phyloP scores from a whole-genome alignment of 2,888 invertebrate species.

The Pachycephus smyrnensis region DNA sequence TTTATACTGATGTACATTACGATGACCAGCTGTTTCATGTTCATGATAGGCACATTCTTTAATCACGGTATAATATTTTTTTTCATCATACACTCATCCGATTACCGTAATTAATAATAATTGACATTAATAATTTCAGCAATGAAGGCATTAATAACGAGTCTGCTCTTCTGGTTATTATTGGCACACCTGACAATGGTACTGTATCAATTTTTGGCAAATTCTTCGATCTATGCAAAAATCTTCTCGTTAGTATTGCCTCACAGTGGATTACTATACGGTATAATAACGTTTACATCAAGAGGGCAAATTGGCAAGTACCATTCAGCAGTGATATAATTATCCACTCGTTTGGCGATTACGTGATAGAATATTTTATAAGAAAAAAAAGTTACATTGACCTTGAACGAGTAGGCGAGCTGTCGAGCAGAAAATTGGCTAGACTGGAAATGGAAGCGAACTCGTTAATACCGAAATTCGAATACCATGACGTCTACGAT shows the following conservation, averaged over 20 bases:
- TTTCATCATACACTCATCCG: background rate
- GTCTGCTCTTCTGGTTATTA: conserved; percentile 32
- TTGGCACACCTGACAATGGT: conserved; percentile 31
- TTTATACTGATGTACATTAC: conserved; percentile 30
- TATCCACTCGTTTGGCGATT: background rate
- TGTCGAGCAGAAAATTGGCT: background rate
- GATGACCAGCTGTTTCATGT: conserved; percentile 25
- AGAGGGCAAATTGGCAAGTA: conserved; percentile 20
- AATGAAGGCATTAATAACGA: conserved; percentile 30
- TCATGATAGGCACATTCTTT: conserved; percentile 28
- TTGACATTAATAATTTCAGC: conserved; percentile 18
- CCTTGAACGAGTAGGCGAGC: conserved; percentile 1
- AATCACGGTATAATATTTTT: background rate
- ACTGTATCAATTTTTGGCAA: conserved; percentile 26
- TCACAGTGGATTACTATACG: conserved; percentile 37
- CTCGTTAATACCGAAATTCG: background rate
- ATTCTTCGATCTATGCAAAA: conserved; percentile 3
- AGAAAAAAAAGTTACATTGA: background rate
- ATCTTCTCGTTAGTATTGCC: conserved; percentile 31
- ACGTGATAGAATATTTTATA: background rate
- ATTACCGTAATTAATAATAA: background rate
- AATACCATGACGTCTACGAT: conserved; percentile 3
- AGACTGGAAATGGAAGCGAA: background rate
- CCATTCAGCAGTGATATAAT: background rate
- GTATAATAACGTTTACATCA: conserved; percentile 30